These are phyloP conservation scores for Delichon dasypus DNA, from an alignment of 2,797 vertebrate genomes.

Conservation along the genomic window DNA sequence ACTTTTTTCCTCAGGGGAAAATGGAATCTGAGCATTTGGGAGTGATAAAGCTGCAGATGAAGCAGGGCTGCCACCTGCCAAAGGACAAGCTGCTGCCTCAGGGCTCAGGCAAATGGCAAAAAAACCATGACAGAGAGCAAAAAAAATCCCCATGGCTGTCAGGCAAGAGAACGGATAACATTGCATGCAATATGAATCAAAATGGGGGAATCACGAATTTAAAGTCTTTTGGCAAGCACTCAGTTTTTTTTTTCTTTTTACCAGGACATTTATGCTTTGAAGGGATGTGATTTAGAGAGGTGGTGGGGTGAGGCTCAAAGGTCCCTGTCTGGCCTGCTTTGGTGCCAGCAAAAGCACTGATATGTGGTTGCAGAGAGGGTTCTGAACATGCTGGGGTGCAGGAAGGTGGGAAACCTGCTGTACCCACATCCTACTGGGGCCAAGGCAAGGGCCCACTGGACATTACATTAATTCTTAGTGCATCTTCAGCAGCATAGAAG, in stretches of 20 bases:
- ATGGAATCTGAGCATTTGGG: neutral
- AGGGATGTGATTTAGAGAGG: neutral
- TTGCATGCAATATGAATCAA: neutral
- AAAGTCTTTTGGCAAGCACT: neutral
- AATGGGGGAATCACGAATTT: neutral
- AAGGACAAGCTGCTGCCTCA: neutral
- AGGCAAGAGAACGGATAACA: neutral
- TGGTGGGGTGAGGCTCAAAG: neutral
- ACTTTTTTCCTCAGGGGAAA: neutral
- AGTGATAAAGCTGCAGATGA: neutral
- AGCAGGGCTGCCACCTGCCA: neutral
- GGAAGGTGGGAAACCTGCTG: neutral
- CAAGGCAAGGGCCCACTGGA: neutral
- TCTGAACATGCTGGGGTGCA: neutral
- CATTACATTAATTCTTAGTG: neutral
- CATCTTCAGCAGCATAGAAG: neutral
- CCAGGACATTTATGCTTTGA: neutral
- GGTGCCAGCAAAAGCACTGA: neutral
- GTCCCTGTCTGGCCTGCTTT: neutral
- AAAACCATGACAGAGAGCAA: neutral
- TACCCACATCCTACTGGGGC: fast-evolving
- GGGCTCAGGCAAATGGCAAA: neutral
- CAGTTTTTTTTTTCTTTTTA: neutral
- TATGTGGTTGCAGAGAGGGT: fast-evolving
- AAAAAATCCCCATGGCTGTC: neutral